Conservation (phyloP, 2,888 invertebrate species). For the Nysson spinosus region DNA sequence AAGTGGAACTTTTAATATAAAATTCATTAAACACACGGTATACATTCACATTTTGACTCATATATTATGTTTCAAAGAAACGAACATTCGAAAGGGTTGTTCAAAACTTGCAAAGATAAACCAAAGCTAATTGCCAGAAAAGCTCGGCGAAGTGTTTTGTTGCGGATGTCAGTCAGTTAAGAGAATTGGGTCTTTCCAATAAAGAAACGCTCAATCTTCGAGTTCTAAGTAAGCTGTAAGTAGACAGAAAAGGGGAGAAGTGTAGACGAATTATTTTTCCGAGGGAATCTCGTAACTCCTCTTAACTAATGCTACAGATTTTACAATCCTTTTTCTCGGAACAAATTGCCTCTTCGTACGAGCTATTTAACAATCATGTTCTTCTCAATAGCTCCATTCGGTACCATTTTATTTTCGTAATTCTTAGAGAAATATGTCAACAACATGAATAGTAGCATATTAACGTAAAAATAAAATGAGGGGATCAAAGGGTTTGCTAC, state of each 20-base stretch:
- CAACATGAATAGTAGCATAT: no score
- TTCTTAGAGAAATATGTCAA: no score
- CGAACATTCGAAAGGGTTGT: neutral
- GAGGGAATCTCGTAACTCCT: slow-evolving; percentile 42
- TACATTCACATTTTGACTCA: no score
- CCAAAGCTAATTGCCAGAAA: neutral
- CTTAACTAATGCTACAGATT: slow-evolving; percentile 20
- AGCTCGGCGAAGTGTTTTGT: slow-evolving; percentile 1
- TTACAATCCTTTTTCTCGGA: slow-evolving; percentile 39
- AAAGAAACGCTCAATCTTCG: slow-evolving; percentile 18
- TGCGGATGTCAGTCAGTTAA: neutral
- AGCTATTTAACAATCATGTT: slow-evolving; percentile 20
- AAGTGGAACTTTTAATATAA: no score
- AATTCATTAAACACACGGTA: no score
- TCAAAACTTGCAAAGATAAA: neutral
- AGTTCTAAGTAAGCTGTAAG: slow-evolving; percentile 1
- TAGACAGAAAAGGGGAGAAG: slow-evolving; percentile 7
- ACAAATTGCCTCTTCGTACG: slow-evolving; percentile 37
- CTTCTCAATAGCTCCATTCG: slow-evolving; percentile 32
- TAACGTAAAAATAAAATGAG: no score
- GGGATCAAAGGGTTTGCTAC: no score
- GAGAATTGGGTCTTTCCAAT: slow-evolving; percentile 21
- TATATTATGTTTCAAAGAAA: no score
- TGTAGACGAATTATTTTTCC: slow-evolving; percentile 46
- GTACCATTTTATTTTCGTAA: no score